A percentile compares a stretch with the other conserved stretches of the same genome.
Conservation (phyloP, 2,797 vertebrate genomes). For the Protonibea diacanthus region DNA sequence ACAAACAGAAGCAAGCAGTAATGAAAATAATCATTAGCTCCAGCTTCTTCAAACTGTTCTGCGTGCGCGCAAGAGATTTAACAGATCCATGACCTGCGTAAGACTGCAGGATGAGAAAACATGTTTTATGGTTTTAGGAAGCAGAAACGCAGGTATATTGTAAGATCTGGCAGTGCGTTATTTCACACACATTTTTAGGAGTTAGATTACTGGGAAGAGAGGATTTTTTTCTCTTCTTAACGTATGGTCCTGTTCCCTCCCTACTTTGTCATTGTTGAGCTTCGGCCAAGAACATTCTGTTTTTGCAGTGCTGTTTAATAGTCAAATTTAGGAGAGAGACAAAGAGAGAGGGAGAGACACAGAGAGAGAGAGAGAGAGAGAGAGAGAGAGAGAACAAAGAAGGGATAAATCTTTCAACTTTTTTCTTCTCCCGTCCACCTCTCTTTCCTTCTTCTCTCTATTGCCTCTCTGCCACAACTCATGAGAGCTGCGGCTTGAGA, state of each 20-base stretch:
- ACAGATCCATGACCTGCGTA: too few relatives aligned
- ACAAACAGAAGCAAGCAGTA: neutral
- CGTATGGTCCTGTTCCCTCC: conserved; percentile 80
- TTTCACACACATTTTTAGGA: conserved; percentile 44
- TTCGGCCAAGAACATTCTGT: conserved; percentile 87
- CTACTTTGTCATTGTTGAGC: conserved; percentile 86
- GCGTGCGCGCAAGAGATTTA: neutral
- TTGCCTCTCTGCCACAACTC: conserved; percentile 65
- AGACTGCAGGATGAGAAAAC: neutral
- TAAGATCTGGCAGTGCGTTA: conserved; percentile 3
- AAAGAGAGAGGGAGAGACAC: conserved; percentile 66
- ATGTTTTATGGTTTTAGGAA: conserved; percentile 35
- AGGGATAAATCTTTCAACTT: conserved; percentile 79
- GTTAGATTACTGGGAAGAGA: conserved; percentile 48
- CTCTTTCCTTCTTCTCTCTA: conserved; percentile 34
- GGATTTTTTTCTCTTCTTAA: conserved; percentile 58
- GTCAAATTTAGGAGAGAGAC: conserved; percentile 81
- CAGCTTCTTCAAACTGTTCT: neutral
- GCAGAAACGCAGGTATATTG: conserved; percentile 22
- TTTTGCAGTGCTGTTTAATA: conserved; percentile 84
- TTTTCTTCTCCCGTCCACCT: conserved; percentile 16
- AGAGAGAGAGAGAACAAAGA: conserved; percentile 71
- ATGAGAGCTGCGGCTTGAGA: conserved; percentile 68
- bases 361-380: conserved; percentile 63
- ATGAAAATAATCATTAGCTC: neutral